These are phyloP conservation scores for Sebastes vulpes DNA, from an alignment of 2,797 vertebrate genomes.

Conservation along the genomic window DNA sequence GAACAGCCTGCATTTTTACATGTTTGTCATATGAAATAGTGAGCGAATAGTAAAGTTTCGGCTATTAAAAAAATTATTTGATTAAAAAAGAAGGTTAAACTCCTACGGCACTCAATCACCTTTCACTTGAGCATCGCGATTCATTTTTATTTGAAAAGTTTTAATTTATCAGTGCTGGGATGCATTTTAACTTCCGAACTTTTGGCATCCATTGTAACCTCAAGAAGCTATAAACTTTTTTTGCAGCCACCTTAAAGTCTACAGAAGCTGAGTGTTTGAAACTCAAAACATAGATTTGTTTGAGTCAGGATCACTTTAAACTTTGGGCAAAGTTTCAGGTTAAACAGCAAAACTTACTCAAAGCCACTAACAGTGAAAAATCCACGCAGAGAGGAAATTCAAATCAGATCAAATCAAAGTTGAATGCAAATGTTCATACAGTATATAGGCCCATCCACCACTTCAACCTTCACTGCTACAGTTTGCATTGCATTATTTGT, in stretches of 20 bases:
- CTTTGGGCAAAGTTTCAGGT: conserved; percentile 7
- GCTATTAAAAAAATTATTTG: not conserved
- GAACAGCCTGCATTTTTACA: too few species aligned
- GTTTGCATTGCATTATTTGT: conserved; percentile 13
- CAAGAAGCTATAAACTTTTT: conserved; percentile 3
- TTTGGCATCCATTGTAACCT: not conserved
- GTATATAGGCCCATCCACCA: not conserved
- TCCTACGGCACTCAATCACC: not conserved
- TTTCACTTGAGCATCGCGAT: not conserved
- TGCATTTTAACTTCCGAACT: not conserved
- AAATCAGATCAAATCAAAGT: conserved; percentile 27
- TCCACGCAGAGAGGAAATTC: conserved; percentile 7
- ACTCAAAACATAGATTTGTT: not conserved
- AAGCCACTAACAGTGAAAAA: not conserved
- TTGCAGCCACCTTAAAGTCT: not conserved
- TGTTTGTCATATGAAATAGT: too few species aligned
- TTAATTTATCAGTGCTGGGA: not conserved
- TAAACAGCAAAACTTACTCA: not conserved
- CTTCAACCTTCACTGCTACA: conserved; percentile 2
- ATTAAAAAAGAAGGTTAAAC: not conserved
- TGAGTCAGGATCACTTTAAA: not conserved
- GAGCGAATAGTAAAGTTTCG: not conserved
- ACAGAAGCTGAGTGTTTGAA: not conserved
- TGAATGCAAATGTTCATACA: conserved; percentile 22
- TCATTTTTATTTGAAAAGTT: not conserved